Evolutionary conservation across 2,888 invertebrate species (phyloP), one percentile per base, ranked within the genome.

Genomic region (Cheilosia vulpina): DNA sequence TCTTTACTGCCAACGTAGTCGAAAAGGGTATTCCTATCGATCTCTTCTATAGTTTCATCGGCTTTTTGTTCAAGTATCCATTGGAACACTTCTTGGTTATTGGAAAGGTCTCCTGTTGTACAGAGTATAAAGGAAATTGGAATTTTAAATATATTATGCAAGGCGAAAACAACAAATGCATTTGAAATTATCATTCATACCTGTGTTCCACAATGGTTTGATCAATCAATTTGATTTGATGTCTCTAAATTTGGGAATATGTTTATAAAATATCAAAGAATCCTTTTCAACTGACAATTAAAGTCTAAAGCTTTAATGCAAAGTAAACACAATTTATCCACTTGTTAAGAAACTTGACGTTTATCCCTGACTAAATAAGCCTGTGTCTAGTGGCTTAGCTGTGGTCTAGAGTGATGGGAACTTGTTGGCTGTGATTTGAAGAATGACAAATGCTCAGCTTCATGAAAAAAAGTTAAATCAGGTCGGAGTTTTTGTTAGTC

Each of bases 51-150:
- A 90, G 97, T 97, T 91, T 96, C 96, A 91, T 98, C 98, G 91
- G 96, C 96, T 91, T 97, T 97, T 92, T 98, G 98, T 91, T 96
- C 96, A 79, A 96, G 94, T 94, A 98, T 97, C 98, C 98, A 98
- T 89, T 96, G 96, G 88, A 98, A 94, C 6, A 98, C 97, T 91
- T 96, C 96, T 60, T 94, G 94, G 92, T 97, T 97, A 90, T 97
- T 96, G 87, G 94, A 92, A 82, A 96, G 93, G 92, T 95, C 95
- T 89, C 96, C 96, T 96, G 91, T 50, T 50, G 11, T 4, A 50
- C 11, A 57, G 75, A 47, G 38, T 58, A 31, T 21, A 66, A 77
- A 66, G 1, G 11, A 21, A 63, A 34, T 47, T 11, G 3, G 4
- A 47, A 58, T 17, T 55, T 13, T 0, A 55, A 24, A 34, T 27